Evolutionary conservation across 2,113 vertebrate species (phyloP).

Genomic region (Varanus komodoensis): DNA sequence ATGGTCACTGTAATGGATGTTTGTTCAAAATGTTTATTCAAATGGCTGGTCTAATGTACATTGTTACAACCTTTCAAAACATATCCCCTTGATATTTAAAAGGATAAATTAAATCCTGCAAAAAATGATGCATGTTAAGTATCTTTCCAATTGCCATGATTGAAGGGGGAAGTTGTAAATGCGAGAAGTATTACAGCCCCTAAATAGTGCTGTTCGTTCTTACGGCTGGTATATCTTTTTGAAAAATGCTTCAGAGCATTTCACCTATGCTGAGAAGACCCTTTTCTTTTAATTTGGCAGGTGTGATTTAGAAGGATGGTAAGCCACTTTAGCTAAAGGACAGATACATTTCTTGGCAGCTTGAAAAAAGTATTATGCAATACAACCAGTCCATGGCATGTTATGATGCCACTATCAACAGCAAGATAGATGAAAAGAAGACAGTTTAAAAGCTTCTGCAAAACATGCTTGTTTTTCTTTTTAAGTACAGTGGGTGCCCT

Average conservation of each 20-base stretch:
- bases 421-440: slow-evolving; percentile 52
- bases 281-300: slow-evolving; percentile 42
- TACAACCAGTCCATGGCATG: slow-evolving; percentile 20
- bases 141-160: background rate
- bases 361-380: slow-evolving; percentile 57
- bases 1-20: background rate
- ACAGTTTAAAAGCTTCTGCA: slow-evolving; percentile 50
- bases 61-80: background rate
- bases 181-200: too few relatives aligned
- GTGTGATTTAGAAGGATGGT: slow-evolving; percentile 52
- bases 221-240: background rate
- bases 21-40: background rate
- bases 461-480: slow-evolving; percentile 28
- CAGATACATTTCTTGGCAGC: slow-evolving; percentile 62
- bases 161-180: background rate
- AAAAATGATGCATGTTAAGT: background rate
- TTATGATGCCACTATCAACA: slow-evolving; percentile 57
- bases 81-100: background rate
- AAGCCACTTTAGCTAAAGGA: slow-evolving; percentile 64
- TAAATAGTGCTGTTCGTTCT: background rate
- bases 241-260: slow-evolving; percentile 4
- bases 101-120: background rate
- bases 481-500: slow-evolving; percentile 21
- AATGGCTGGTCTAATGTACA: background rate
- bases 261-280: background rate